A percentile compares a stretch with the other conserved stretches of the same genome.
Evolutionary conservation across 2,797 vertebrate species (phyloP).

Genomic region (Prunella strophiata): DNA sequence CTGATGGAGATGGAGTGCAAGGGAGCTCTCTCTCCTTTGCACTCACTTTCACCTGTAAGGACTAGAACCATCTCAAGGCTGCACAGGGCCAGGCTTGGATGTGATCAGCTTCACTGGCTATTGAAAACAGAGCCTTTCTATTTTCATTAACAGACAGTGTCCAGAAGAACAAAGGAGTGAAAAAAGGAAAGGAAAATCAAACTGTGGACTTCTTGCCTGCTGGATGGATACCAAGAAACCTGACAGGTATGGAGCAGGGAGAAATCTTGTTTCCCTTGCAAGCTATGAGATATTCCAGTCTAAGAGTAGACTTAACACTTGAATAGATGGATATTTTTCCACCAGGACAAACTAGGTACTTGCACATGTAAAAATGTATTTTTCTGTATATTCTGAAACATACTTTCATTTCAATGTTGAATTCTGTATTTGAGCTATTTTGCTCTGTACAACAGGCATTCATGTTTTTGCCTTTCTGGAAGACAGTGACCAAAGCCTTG

Average conservation of each 20-base stretch:
- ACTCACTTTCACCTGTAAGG: neutral
- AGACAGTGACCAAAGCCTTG: neutral
- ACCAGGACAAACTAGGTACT: neutral
- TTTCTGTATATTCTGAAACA: neutral
- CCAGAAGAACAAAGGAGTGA: neutral
- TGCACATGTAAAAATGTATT: neutral
- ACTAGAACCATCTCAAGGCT: neutral
- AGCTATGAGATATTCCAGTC: neutral
- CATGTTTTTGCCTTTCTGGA: neutral
- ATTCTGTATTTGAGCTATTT: neutral
- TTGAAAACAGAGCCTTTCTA: neutral
- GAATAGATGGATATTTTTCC: neutral
- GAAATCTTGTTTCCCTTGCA: neutral
- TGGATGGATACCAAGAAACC: neutral
- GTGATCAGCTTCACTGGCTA: neutral
- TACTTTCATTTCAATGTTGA: neutral
- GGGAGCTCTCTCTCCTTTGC: neutral
- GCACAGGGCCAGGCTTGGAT: fast-evolving
- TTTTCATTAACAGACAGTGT: neutral
- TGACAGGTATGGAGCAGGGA: neutral
- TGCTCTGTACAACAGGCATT: neutral
- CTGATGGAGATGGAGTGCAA: neutral
- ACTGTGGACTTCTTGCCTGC: neutral
- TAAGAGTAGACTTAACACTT: neutral
- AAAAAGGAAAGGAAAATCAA: neutral